phyloP scores from a whole-genome alignment of 2,797 vertebrate species.

The Fundulus diaphanus region DNA sequence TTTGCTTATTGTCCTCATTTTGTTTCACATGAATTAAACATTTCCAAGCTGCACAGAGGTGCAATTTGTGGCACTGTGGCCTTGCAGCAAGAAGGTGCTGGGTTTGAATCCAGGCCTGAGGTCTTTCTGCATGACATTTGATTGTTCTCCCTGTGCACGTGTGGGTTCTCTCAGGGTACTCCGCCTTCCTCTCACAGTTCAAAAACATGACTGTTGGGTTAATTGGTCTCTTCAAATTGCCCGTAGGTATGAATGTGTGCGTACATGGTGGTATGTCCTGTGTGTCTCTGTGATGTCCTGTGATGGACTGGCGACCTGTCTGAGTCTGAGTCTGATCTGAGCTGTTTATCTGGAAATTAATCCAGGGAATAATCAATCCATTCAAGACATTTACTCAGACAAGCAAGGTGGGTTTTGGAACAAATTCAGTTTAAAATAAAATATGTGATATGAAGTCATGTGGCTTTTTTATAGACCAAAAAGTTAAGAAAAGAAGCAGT shows the following conservation, averaged over 20 bases:
- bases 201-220: no score
- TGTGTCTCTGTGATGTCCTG: neutral
- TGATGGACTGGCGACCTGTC: neutral
- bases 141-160: neutral
- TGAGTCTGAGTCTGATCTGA: no score
- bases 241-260: no score
- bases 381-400: neutral
- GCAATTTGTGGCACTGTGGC: no score
- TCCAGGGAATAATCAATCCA: neutral
- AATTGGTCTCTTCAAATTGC: no score
- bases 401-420: neutral
- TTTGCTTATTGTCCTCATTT: neutral
- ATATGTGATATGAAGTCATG: no score
- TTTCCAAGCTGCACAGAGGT: no score
- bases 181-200: no score
- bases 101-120: neutral
- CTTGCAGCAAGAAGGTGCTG: neutral
- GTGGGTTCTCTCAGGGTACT: no score
- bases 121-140: neutral
- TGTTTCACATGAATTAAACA: no score
- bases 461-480: neutral
- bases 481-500: neutral
- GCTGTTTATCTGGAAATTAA: no score
- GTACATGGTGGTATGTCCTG: neutral
- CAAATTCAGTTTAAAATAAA: neutral